phyloP scores from a whole-genome alignment of 2,888 invertebrate genomes.

The Halictus ligatus region DNA sequence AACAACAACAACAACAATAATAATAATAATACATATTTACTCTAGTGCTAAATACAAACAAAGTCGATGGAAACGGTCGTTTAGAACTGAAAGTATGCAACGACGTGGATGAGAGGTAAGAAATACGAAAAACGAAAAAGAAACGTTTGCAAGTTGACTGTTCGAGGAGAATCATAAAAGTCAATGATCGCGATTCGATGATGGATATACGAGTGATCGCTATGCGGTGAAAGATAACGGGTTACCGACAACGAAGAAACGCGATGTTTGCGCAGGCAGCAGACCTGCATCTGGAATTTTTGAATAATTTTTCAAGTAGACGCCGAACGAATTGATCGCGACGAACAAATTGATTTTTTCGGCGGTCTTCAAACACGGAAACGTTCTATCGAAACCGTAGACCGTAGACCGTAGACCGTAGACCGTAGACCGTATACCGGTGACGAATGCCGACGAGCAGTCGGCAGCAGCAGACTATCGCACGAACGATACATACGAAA shows the following conservation, averaged over 20 bases:
- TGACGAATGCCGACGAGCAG: not conserved
- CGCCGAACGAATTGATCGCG: not conserved
- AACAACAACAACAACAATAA: not conserved
- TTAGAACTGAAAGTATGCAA: not conserved
- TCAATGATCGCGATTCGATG: conserved; percentile 18
- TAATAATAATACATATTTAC: conserved; percentile 18
- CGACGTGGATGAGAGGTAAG: not conserved
- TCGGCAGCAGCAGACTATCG: not conserved
- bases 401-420: too few relatives aligned
- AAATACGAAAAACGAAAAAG: not conserved
- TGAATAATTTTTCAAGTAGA: conserved; percentile 6
- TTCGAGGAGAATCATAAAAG: conserved; percentile 15
- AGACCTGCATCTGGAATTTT: not conserved
- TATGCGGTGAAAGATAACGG: conserved; percentile 17
- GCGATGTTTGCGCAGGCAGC: conserved; percentile 6
- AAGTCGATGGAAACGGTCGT: conserved; percentile 13
- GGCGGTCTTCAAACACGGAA: not conserved
- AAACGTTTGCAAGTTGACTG: not conserved
- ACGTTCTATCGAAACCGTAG: not conserved
- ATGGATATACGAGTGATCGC: not conserved
- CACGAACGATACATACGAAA: not conserved
- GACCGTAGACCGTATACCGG: too few relatives aligned
- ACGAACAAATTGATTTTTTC: conserved; percentile 1
- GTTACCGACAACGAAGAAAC: conserved; percentile 11
- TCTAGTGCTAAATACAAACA: conserved; percentile 30